phyloP scores from a whole-genome alignment of 2,888 invertebrate genomes.

The Salticus scenicus region DNA sequence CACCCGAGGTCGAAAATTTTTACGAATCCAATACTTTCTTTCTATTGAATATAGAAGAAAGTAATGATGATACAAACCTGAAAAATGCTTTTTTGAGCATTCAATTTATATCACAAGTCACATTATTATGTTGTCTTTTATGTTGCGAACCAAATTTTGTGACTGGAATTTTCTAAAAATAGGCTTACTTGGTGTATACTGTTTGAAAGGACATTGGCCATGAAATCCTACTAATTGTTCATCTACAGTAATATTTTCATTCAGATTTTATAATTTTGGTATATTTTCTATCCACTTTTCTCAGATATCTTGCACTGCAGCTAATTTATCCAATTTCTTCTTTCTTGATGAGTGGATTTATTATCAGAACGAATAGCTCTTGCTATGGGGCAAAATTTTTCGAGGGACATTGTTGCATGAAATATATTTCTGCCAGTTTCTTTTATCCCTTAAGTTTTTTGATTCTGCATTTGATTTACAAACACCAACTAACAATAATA shows the following conservation, averaged over 20 bases:
- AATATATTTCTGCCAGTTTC: neutral
- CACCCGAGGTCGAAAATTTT: too few species aligned
- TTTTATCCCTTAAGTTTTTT: too few species aligned
- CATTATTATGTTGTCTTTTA: too few species aligned
- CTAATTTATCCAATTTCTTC: neutral
- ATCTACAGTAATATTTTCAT: conserved; percentile 13
- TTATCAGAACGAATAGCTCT: conserved; percentile 7
- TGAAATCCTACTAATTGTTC: conserved; percentile 17
- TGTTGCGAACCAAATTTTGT: too few species aligned
- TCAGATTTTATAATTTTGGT: conserved; percentile 10
- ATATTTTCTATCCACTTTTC: conserved; percentile 5
- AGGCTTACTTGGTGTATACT: conserved; percentile 14
- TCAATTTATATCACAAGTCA: too few species aligned
- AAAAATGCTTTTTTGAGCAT: too few species aligned
- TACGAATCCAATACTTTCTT: too few species aligned
- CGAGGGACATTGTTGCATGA: neutral
- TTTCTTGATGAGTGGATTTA: conserved; percentile 17
- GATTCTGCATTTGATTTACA: too few species aligned
- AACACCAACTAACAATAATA: too few species aligned
- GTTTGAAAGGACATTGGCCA: conserved; percentile 13
- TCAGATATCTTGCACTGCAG: neutral
- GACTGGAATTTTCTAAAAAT: too few species aligned
- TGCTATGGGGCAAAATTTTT: neutral
- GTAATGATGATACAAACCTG: too few species aligned
- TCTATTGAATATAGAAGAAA: too few species aligned